Evolutionary conservation across 2,113 vertebrate genomes (phyloP).

Genomic region (Eurypyga helias): DNA sequence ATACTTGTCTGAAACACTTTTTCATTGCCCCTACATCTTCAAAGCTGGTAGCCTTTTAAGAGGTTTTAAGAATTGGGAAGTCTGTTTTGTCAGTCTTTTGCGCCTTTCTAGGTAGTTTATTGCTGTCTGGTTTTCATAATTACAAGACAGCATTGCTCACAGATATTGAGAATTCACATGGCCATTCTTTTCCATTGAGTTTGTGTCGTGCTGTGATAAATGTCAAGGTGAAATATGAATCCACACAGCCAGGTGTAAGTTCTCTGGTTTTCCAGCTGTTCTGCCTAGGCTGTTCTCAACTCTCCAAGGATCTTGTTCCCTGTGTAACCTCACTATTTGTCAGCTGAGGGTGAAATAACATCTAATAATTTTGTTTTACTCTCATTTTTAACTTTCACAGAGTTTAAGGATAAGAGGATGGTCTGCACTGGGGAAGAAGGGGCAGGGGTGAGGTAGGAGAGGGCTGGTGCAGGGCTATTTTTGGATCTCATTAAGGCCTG

Average conservation of each 20-base stretch:
- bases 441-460: accelerated
- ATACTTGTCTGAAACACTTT: background rate
- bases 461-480: background rate
- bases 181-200: background rate
- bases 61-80: background rate
- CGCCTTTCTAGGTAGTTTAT: background rate
- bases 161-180: background rate
- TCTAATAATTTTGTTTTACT: background rate
- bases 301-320: background rate
- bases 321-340: background rate
- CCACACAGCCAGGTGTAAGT: background rate
- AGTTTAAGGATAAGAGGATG: background rate
- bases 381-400: background rate
- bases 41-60: background rate
- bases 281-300: background rate
- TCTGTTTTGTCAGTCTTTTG: background rate
- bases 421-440: background rate
- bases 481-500: background rate
- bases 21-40: background rate
- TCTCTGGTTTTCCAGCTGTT: background rate
- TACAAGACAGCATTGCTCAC: background rate
- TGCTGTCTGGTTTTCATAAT: background rate
- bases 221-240: background rate
- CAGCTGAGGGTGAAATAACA: background rate
- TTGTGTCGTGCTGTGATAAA: background rate